A percentile compares a stretch with the other conserved stretches of the same genome.
phyloP scores from a whole-genome alignment of 2,797 vertebrate species.

The Poecilia wingei region DNA sequence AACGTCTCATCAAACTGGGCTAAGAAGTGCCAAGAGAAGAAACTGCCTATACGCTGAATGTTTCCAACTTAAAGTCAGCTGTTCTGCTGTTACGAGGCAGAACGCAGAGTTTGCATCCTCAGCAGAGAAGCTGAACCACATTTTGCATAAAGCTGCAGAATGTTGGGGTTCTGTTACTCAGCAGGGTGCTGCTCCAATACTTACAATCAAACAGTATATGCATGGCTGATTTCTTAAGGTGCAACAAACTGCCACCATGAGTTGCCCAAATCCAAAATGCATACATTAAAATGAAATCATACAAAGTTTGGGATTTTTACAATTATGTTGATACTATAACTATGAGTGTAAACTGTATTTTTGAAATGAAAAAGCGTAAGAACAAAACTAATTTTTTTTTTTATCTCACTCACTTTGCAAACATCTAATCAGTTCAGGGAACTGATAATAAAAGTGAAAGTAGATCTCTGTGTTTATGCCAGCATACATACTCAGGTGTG shows the following conservation, averaged over 20 bases:
- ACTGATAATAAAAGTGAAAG: neutral
- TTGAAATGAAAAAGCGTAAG: neutral
- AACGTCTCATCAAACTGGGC: slow-evolving; percentile 36
- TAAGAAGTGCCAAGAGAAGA: slow-evolving; percentile 22
- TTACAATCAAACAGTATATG: neutral
- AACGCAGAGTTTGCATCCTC: slow-evolving; percentile 12
- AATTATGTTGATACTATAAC: neutral
- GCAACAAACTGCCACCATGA: neutral
- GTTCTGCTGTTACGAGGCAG: neutral
- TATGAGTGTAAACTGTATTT: neutral
- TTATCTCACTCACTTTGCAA: neutral
- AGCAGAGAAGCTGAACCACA: neutral
- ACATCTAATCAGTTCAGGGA: neutral
- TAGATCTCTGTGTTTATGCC: neutral
- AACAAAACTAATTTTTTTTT: neutral
- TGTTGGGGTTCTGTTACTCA: neutral
- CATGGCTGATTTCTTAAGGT: neutral
- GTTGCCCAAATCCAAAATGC: neutral
- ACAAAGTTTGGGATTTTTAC: neutral
- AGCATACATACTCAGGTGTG: neutral
- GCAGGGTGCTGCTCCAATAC: neutral
- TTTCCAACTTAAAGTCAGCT: slow-evolving; percentile 26
- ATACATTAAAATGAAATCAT: neutral
- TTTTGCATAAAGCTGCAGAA: slow-evolving; percentile 1
- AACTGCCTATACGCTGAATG: slow-evolving; percentile 11